Evolutionary conservation across 1,140 invertebrate species (phyloP).

Genomic region (Drosophila nannoptera): DNA sequence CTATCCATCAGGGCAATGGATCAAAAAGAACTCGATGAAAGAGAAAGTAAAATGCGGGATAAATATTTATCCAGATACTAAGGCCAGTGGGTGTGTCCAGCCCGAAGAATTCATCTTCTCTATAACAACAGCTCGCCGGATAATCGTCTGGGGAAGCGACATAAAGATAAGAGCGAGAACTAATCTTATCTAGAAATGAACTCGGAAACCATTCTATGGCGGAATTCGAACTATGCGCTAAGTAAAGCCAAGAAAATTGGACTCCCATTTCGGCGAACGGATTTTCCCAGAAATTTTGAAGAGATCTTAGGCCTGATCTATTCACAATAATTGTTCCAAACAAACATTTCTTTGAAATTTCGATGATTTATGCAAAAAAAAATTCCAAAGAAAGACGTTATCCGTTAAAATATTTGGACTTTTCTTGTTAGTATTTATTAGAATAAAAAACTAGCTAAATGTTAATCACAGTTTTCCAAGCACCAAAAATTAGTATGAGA

Average conservation of each 20-base stretch:
- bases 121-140: neutral
- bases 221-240: neutral
- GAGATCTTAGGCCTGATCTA: too few relatives aligned
- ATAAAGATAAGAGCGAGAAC: slow-evolving; percentile 4
- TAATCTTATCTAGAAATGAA: neutral
- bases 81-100: slow-evolving; percentile 17
- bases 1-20: slow-evolving; percentile 17
- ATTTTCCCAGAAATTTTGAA: too few relatives aligned
- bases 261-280: too few relatives aligned
- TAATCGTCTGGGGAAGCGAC: slow-evolving; percentile 1
- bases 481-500: slow-evolving; percentile 9
- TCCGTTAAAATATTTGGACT: too few relatives aligned
- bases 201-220: neutral
- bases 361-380: too few relatives aligned
- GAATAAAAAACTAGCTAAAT: too few relatives aligned
- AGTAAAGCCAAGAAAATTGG: neutral
- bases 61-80: slow-evolving; percentile 28
- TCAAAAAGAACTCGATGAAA: slow-evolving; percentile 5
- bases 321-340: too few relatives aligned
- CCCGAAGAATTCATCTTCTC: neutral
- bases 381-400: too few relatives aligned
- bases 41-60: too few relatives aligned
- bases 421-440: too few relatives aligned
- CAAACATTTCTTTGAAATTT: too few relatives aligned
- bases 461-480: neutral